Percentiles rank a stretch among this genome's conserved stretches.
These are phyloP conservation scores for Diplosoma virens DNA, from an alignment of 23 tunicate genomes.

Conservation along the genomic window DNA sequence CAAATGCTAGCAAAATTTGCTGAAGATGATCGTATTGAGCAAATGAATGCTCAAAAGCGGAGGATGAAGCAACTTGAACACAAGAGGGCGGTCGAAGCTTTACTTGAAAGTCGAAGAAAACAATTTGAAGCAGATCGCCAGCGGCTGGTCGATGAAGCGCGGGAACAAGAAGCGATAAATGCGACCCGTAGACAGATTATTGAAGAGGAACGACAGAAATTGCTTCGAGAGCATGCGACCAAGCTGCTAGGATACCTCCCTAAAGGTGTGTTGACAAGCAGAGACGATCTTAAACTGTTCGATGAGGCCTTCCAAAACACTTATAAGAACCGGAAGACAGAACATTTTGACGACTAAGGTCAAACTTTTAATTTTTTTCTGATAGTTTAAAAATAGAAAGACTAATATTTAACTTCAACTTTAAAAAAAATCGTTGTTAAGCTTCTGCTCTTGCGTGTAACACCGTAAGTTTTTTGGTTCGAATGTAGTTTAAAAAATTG, in stretches of 20 bases:
- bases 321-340: slow-evolving; percentile 44
- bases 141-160: slow-evolving; percentile 55
- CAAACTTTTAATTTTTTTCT: too few species aligned
- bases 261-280: slow-evolving; percentile 81
- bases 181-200: slow-evolving; percentile 82
- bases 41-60: slow-evolving; percentile 95
- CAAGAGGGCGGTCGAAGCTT: slow-evolving; percentile 89
- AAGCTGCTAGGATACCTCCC: slow-evolving; percentile 97
- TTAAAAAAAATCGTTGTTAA: too few species aligned
- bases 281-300: slow-evolving; percentile 59
- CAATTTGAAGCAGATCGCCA: slow-evolving; percentile 82
- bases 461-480: too few species aligned
- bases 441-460: too few species aligned
- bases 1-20: slow-evolving; percentile 99
- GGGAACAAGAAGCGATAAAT: slow-evolving; percentile 64
- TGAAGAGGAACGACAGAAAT: slow-evolving; percentile 90
- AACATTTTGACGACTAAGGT: slow-evolving; percentile 1
- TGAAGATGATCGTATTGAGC: slow-evolving; percentile 97
- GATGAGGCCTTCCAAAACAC: slow-evolving; percentile 75
- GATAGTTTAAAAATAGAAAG: too few species aligned
- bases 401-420: too few species aligned
- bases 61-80: slow-evolving; percentile 98
- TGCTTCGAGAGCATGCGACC: slow-evolving; percentile 89
- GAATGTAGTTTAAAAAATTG: too few species aligned
- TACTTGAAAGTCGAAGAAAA: slow-evolving; percentile 60